phyloP scores from a whole-genome alignment of 2,113 vertebrate genomes.

The Sinocyclocheilus anshuiensis region DNA sequence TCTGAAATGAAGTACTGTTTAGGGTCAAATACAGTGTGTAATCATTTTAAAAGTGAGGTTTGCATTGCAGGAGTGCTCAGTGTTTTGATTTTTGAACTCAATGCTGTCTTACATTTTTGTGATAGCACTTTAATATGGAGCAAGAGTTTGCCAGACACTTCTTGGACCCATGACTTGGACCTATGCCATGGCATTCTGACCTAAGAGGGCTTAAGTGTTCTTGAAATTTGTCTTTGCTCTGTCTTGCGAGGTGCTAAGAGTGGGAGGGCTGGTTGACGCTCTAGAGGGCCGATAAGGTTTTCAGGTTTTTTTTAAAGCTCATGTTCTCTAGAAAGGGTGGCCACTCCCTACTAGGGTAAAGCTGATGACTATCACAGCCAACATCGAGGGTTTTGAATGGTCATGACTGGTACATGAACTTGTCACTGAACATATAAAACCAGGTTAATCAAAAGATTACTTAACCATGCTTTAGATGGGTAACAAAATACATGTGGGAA shows the following conservation, averaged over 20 bases:
- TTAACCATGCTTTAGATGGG: no score
- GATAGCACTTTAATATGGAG: neutral
- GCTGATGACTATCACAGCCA: conserved; percentile 64
- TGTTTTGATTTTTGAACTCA: neutral
- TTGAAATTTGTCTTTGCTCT: conserved; percentile 38
- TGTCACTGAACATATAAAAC: neutral
- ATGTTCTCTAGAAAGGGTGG: conserved; percentile 52
- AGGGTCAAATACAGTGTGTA: neutral
- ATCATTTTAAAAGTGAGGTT: neutral
- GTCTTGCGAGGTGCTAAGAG: conserved; percentile 9
- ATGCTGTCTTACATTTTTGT: neutral
- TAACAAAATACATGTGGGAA: no score
- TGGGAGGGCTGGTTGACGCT: neutral
- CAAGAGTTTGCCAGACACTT: neutral
- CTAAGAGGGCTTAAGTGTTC: conserved; percentile 31
- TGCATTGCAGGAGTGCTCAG: neutral
- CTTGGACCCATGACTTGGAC: conserved; percentile 21
- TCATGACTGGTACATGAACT: conserved; percentile 1
- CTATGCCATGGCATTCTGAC: neutral
- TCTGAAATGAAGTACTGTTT: conserved; percentile 18
- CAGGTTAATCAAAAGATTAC: no score
- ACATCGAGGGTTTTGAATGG: neutral
- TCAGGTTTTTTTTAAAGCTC: conserved; percentile 38
- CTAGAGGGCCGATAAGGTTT: conserved; percentile 12
- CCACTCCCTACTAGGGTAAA: conserved; percentile 67